phyloP scores from a whole-genome alignment of 64 coral and sea anemone genomes.

The Actinia tenebrosa region DNA sequence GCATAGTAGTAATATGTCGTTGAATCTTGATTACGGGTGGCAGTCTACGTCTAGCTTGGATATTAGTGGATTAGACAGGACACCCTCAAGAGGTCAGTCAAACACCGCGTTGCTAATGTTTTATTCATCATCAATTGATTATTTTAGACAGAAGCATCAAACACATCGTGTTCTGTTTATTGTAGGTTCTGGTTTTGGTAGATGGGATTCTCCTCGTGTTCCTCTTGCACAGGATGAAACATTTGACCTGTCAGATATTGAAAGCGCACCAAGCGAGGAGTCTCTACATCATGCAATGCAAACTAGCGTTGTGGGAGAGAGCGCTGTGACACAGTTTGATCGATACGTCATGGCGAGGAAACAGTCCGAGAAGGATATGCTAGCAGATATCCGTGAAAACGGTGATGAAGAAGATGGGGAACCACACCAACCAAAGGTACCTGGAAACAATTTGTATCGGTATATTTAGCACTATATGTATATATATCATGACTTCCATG shows the following conservation, averaged over 20 bases:
- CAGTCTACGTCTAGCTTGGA: slow-evolving; percentile 9
- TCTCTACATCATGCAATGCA: not conserved
- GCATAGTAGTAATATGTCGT: slow-evolving; percentile 5
- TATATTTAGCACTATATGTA: not conserved
- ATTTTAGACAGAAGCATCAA: not conserved
- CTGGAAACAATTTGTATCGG: not conserved
- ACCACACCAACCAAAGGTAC: slow-evolving; percentile 4
- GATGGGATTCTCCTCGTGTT: slow-evolving; percentile 17
- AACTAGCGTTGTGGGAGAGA: not conserved
- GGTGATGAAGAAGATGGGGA: not conserved
- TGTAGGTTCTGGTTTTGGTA: not conserved
- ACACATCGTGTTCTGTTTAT: not conserved
- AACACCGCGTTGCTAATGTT: not conserved
- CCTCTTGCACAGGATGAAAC: slow-evolving; percentile 15
- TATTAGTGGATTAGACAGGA: slow-evolving; percentile 7
- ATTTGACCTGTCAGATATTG: slow-evolving; percentile 22
- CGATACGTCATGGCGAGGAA: slow-evolving; percentile 49
- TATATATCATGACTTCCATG: no score
- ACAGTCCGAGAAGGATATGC: slow-evolving; percentile 34
- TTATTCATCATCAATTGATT: not conserved
- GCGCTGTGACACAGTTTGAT: slow-evolving; percentile 46
- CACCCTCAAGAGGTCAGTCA: not conserved
- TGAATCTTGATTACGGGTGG: slow-evolving; percentile 23
- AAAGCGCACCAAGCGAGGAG: slow-evolving; percentile 11
- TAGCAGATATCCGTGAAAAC: slow-evolving; percentile 1